Evolutionary conservation across 1,140 invertebrate genomes (phyloP), one percentile per base, ranked within the genome.

Genomic region (Ceratitis capitata): DNA sequence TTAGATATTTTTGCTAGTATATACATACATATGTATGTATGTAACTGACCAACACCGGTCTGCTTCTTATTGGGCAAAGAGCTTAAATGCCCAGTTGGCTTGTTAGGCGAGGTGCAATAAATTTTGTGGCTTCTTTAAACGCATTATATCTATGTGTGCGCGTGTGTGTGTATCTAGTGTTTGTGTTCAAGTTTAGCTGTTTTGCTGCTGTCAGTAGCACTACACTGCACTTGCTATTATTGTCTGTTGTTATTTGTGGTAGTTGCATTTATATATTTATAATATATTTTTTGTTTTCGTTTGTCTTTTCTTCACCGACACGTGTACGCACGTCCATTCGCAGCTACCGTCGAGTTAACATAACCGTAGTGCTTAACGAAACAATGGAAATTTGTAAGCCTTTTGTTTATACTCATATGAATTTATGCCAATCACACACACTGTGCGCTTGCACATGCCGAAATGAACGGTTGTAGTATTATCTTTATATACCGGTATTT

Each of bases 11-110:
- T 14, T 2, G 16, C 32, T 16, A 39, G 61, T 19, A 69, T 10
- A 69, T 35, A 9, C 26, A 5, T 69, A 35, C 29, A 69, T 69
- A 12, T 56, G 16, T 69, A 7, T 69, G 12, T 19, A 69, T 35
- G 32, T 19, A 5, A 35, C 3, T 29, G 23, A 9, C 47, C 47
- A 9, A 49, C 3, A 19, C n/a, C 1, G 4, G 51, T 53, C 14
- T 14, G n/a, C 16, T 29, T 69, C 12, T 35, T 35, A 19, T 3
- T 69, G 61, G 12, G 61, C 61, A 69, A 69, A 19, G 69, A 32
- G n/a, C 39, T 23, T 78, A 78, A 78, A 78, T 78, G 69, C 69
- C 69, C 69, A 78, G 39, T 78, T 78, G 69, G 26, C 69, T 78
- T 78, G 39, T 78, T 78, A 45, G 42, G 35, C 45, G 69, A 78